Conservation (phyloP, 2,797 vertebrate species). For the Coranthus polyacanthus region DNA sequence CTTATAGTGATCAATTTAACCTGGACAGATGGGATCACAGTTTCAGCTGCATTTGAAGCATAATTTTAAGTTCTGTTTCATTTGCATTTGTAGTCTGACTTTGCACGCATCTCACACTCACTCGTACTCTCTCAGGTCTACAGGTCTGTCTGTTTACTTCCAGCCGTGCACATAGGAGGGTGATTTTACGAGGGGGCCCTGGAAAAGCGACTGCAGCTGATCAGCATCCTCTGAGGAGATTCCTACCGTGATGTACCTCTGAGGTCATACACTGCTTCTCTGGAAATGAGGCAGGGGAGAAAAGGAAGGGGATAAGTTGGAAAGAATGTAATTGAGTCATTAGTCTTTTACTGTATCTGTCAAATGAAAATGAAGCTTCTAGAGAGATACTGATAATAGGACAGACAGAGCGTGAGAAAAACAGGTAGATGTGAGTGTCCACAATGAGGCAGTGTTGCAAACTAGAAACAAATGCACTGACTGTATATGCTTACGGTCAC, state of each 20-base stretch:
- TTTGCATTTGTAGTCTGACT: too few relatives aligned
- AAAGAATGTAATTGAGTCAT: conserved; percentile 28
- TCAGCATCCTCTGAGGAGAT: conserved; percentile 29
- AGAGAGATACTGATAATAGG: not conserved
- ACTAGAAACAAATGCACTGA: conserved; percentile 4
- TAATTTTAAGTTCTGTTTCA: too few relatives aligned
- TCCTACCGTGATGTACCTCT: conserved; percentile 6
- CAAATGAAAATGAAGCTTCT: conserved; percentile 1
- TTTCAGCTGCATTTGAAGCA: conserved; percentile 5
- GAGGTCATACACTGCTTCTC: conserved; percentile 25
- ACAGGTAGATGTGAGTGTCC: conserved; percentile 4
- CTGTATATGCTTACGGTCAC: conserved; percentile 26
- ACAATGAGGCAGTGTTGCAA: conserved; percentile 39
- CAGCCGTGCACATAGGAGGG: not conserved
- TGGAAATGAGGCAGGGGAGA: conserved; percentile 14
- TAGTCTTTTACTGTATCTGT: conserved; percentile 35
- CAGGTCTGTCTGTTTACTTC: conserved; percentile 19
- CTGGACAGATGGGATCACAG: too few relatives aligned
- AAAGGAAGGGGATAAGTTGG: not conserved
- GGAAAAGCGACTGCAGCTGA: too few relatives aligned
- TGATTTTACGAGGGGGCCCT: too few relatives aligned
- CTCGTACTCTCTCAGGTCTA: too few relatives aligned
- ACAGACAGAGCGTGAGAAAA: not conserved
- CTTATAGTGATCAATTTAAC: too few relatives aligned
- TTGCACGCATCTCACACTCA: too few relatives aligned